phyloP scores from a whole-genome alignment of 2,888 invertebrate species.

The Cryptus armator region DNA sequence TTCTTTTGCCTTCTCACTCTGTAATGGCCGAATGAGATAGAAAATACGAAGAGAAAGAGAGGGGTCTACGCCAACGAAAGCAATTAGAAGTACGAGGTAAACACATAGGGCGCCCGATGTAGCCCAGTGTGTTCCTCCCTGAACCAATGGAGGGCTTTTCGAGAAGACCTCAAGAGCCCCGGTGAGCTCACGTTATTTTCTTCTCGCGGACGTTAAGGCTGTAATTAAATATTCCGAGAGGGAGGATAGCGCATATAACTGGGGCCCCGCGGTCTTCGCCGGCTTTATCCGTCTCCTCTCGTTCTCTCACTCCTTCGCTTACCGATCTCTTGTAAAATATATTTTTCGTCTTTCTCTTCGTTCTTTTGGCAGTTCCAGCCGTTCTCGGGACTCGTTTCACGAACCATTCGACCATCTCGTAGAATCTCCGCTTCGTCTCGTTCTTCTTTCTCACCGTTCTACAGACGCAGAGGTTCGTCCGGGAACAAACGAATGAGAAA shows the following conservation, averaged over 20 bases:
- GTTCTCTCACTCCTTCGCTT: constrained; percentile 8
- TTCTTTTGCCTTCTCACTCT: constrained; percentile 47
- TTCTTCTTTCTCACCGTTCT: constrained; percentile 43
- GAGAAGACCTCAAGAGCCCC: constrained; percentile 64
- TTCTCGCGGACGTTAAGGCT: constrained; percentile 78
- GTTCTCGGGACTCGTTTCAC: constrained; percentile 67
- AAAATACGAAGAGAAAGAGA: constrained; percentile 33
- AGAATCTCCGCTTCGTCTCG: constrained; percentile 32
- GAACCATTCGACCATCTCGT: constrained; percentile 46
- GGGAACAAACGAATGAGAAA: constrained; percentile 52
- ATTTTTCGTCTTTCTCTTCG: constrained; percentile 46
- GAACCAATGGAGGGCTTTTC: constrained; percentile 69
- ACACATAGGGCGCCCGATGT: constrained; percentile 77
- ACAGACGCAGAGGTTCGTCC: constrained; percentile 42
- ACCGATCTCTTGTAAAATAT: constrained; percentile 41
- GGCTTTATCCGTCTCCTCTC: constrained; percentile 32
- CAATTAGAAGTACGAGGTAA: constrained; percentile 84
- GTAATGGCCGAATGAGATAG: constrained; percentile 66
- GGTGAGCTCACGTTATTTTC: constrained; percentile 79
- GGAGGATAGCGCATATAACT: constrained; percentile 66
- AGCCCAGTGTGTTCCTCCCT: constrained; percentile 66
- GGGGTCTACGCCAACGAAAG: constrained; percentile 72
- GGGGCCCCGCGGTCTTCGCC: constrained; percentile 60
- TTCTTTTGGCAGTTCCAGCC: constrained; percentile 57
- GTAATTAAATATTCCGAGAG: constrained; percentile 82